Evolutionary conservation across 2,888 invertebrate species (phyloP), one percentile per base, ranked within the genome.

Genomic region (Hemistola chrysoprasaria): DNA sequence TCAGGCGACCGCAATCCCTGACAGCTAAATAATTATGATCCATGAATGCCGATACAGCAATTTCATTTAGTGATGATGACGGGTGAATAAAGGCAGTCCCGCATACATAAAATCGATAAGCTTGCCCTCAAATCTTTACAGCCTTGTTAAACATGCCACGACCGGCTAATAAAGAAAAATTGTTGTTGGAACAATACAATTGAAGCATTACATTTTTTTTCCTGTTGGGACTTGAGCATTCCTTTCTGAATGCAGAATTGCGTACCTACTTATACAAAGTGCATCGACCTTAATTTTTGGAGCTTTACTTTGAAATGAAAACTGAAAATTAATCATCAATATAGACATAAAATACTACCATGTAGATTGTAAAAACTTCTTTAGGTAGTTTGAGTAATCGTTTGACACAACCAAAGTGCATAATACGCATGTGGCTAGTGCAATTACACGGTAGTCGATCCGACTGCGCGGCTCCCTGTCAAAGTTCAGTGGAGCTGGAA

Each of bases 401-500:
- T 16, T 16, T 16, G 16, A 36, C 44, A 36, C 43, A 37, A 50
- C 47, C 42, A 44, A 40, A 62, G 58, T 55, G 52, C 51, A 49
- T 56, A 52, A 62, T 61, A 65, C 61, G 64, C 65, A 66, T 65
- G 65, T 60, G n/a, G 63, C 64, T 61, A 62, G 62, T 57, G 73
- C 65, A 71, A 77, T 77, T 77, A 76, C 67, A 69, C 65, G 40
- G 36, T 30, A 67, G 62, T 56, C 61, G 16, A 2, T 3, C 16
- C 16, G 16, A 16, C 16, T 16, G 16, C 16, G 16, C 16, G 63
- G 62, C 65, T 67, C 64, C 65, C 81, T 82, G 83, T 83, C 84
- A 87, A 86, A 87, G 87, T 86, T 87, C 85, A 87, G 80, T 87
- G 57, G 86, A 78, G 71, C 85, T 87, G 86, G 86, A 84, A 65